Evolutionary conservation across 2,113 vertebrate genomes (phyloP), one percentile per base, ranked within the genome.

Genomic region (Corythaeola cristata): DNA sequence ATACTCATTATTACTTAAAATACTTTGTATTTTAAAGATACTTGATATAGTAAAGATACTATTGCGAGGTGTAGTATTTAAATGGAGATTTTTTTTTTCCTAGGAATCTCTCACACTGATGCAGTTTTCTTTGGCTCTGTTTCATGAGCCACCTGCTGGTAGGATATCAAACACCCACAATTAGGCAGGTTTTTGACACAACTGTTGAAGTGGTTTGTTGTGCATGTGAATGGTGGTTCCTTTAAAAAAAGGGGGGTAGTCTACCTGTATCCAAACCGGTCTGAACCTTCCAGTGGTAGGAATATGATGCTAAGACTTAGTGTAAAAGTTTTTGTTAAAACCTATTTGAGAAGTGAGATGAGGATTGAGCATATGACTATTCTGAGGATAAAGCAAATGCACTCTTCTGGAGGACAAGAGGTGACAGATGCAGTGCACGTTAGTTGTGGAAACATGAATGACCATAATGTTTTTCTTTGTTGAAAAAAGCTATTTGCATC

Each of bases 171-270:
- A 59, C 41, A 67, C 41, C 45, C 81, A 53, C 35, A 52, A 2
- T 18, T 14, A 69, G 45, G 28, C 66, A 75, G 52, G 16, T 11
- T 74, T 92, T 89, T 67, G 32, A 24, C 47, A 14, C 11, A 44
- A 13, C 41, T 44, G 41, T 44, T 44, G 12, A 44, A 44, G 41
- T 44, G 41, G 12, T 44, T 44, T 44, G 41, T 44, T 44, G 41
- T 12, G 41, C 41, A 44, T 4, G 2, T 4, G 24, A 56, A 15
- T 20, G 37, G 26, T 0, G 1, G 4, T 12, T 64, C n/a, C 33
- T 82, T 69, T 66, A n/a, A 59, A 12, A 55, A 56, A 66, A 45
- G 32, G 6, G 12, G 73, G 6, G 7, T 64, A 49, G n/a, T 55
- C 18, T 41, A 6, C 33, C 37, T 39, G 15, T 72, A 27, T 16